These are phyloP conservation scores for Mesoligia furuncula DNA, from an alignment of 2,888 invertebrate genomes.

Conservation along the genomic window DNA sequence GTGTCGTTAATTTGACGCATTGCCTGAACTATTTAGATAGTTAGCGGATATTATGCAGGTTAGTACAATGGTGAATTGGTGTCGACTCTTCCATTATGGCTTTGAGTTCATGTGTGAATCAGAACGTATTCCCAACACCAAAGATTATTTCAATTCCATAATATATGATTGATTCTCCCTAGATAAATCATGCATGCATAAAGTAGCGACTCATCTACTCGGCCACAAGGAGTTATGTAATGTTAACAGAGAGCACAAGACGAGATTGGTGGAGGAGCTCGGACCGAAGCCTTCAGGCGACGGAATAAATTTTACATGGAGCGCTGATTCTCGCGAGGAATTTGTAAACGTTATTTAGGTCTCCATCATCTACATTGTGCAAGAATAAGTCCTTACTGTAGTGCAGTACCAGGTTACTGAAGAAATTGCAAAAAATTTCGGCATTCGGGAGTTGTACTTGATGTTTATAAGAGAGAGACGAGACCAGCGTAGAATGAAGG, in stretches of 20 bases:
- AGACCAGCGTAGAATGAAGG: too few relatives aligned
- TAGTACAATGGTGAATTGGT: background rate
- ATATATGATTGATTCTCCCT: too few relatives aligned
- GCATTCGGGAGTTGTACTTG: too few relatives aligned
- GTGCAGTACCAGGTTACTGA: background rate
- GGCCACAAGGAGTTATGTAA: background rate
- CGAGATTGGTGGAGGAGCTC: background rate
- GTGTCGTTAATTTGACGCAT: background rate
- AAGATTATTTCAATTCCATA: background rate
- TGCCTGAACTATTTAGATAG: background rate
- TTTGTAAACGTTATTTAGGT: background rate
- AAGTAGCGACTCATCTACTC: background rate
- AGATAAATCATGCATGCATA: background rate
- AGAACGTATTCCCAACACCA: background rate
- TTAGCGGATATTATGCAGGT: constrained; percentile 4
- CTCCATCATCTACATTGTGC: background rate
- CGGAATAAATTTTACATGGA: background rate
- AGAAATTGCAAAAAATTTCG: background rate
- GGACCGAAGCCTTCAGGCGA: background rate
- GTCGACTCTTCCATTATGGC: background rate
- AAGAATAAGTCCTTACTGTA: background rate
- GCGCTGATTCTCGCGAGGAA: background rate
- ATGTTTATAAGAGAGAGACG: too few relatives aligned
- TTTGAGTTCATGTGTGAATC: background rate
- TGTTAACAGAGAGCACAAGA: background rate